phyloP scores from a whole-genome alignment of 2,888 invertebrate genomes.

The Caenorhabditis drosophilae region DNA sequence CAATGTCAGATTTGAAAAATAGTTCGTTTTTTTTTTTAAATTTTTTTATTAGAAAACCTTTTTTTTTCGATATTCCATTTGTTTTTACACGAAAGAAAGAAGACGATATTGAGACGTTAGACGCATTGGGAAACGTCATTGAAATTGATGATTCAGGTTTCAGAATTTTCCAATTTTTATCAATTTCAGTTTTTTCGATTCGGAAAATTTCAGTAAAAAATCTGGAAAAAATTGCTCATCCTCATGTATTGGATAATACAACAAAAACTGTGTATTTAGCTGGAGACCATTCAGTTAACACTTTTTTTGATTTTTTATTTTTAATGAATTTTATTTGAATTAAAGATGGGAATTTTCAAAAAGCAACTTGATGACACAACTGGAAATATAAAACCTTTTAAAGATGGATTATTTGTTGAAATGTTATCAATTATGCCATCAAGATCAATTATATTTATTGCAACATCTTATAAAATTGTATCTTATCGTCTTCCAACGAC shows the following conservation, averaged over 20 bases:
- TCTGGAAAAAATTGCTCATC: constrained; percentile 19
- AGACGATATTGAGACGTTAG: constrained; percentile 20
- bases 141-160: constrained; percentile 12
- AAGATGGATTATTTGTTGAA: constrained; percentile 32
- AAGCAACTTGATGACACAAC: constrained; percentile 23
- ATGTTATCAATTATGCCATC: constrained; percentile 38
- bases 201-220: constrained; percentile 19
- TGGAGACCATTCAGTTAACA: constrained; percentile 34
- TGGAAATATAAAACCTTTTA: constrained; percentile 21
- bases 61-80: constrained; percentile 24
- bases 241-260: constrained; percentile 32
- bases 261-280: constrained; percentile 39
- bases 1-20: constrained; percentile 16
- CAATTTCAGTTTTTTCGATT: too few species aligned
- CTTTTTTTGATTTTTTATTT: too few species aligned
- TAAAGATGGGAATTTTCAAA: constrained; percentile 40
- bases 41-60: constrained; percentile 1
- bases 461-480: constrained; percentile 58
- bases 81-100: constrained; percentile 21
- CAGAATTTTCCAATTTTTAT: too few species aligned
- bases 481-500: constrained; percentile 63
- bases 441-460: constrained; percentile 53
- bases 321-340: background rate
- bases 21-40: background rate
- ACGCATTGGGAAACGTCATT: constrained; percentile 16